Evolutionary conservation across 2,888 invertebrate species (phyloP).

Genomic region (Galeopsomyia nigrocyanea): DNA sequence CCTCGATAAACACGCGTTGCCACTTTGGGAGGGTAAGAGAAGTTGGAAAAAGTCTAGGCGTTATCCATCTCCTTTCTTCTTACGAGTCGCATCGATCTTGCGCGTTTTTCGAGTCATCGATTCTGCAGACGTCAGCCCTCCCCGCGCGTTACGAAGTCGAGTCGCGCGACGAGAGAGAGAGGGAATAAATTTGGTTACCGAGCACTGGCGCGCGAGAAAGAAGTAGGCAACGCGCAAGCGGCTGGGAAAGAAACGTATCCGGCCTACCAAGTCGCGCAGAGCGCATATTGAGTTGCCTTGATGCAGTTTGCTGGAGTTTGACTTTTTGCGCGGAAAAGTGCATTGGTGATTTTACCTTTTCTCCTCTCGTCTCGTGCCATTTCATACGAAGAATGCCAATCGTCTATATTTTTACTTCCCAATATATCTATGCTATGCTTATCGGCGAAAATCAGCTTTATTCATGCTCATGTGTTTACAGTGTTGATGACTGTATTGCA

Average conservation of each 20-base stretch:
- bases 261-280: constrained; percentile 24
- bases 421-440: too few species aligned
- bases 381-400: too few species aligned
- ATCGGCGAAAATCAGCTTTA: too few species aligned
- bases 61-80: background rate
- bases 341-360: too few species aligned
- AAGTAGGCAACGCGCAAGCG: background rate
- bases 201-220: constrained; percentile 4
- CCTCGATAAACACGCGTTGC: constrained; percentile 20
- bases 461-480: too few species aligned
- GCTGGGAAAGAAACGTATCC: constrained; percentile 9
- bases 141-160: background rate
- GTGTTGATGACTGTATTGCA: too few species aligned
- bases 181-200: constrained; percentile 44
- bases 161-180: constrained; percentile 3
- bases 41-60: background rate
- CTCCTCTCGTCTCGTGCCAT: too few species aligned
- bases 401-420: too few species aligned
- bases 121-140: constrained; percentile 35
- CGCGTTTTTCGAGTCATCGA: constrained; percentile 46
- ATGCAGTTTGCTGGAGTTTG: too few species aligned
- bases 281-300: background rate
- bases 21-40: constrained; percentile 5
- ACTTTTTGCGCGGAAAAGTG: too few species aligned
- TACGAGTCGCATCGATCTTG: constrained; percentile 34